Evolutionary conservation across 1,140 invertebrate species (phyloP).

Genomic region (Drosophila lini): DNA sequence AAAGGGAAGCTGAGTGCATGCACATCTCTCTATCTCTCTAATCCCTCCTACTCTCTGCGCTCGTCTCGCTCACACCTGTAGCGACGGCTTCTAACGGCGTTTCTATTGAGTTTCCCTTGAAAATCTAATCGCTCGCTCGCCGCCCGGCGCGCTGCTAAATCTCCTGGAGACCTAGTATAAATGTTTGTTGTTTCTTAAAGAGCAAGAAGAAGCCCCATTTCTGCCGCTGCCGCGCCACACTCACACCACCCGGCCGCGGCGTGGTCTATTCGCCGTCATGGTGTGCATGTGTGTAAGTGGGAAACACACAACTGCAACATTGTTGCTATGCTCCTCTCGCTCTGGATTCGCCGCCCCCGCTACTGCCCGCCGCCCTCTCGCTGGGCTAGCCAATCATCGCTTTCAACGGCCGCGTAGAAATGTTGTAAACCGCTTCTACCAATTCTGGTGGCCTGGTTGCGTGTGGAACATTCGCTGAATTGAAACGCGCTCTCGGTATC

Average conservation of each 20-base stretch:
- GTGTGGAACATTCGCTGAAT: conserved; percentile 84
- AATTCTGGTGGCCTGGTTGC: conserved; percentile 71
- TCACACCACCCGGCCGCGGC: conserved; percentile 8
- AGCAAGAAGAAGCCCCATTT: conserved; percentile 77
- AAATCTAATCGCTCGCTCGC: conserved; percentile 74
- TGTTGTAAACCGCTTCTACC: conserved; percentile 69
- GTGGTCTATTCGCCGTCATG: conserved; percentile 3
- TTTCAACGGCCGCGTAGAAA: conserved; percentile 65
- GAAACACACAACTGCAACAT: conserved; percentile 53
- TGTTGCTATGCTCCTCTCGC: conserved; percentile 60
- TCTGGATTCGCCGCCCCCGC: conserved; percentile 28
- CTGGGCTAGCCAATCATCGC: conserved; percentile 69
- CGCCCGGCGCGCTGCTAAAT: conserved; percentile 67
- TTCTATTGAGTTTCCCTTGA: conserved; percentile 82
- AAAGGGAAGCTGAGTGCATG: conserved; percentile 24
- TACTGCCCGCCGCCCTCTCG: conserved; percentile 19
- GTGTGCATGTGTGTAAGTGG: conserved; percentile 13
- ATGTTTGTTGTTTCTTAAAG: conserved; percentile 84
- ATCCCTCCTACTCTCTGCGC: conserved; percentile 47
- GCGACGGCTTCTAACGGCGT: conserved; percentile 67
- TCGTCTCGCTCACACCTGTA: conserved; percentile 71
- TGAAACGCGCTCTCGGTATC: conserved; percentile 83
- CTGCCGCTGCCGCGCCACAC: conserved; percentile 12
- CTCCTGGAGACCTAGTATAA: conserved; percentile 81
- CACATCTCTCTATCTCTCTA: conserved; percentile 41